These are phyloP conservation scores for Eleutherodactylus coqui DNA, from an alignment of 2,797 vertebrate species.

Conservation along the genomic window DNA sequence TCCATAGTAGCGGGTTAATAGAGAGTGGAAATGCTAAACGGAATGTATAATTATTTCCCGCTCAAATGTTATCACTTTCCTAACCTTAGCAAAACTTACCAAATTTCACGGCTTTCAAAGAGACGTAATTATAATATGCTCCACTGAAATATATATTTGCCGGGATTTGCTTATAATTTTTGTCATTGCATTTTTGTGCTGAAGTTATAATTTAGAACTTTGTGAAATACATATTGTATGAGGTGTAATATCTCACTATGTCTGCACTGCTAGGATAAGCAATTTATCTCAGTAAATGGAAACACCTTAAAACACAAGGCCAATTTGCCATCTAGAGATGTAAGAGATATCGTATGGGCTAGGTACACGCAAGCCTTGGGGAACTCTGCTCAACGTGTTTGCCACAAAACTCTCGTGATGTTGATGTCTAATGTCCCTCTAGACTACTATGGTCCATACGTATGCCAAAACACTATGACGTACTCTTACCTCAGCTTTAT, in stretches of 20 bases:
- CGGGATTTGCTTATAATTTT: background rate
- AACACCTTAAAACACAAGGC: background rate
- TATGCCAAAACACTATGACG: no score
- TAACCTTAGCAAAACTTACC: slow-evolving; percentile 12
- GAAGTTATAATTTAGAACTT: background rate
- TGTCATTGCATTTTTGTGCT: background rate
- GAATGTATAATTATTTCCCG: slow-evolving; percentile 52
- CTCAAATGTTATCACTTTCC: slow-evolving; percentile 32
- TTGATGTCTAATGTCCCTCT: no score
- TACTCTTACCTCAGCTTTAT: no score
- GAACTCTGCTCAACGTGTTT: no score
- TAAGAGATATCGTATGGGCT: background rate
- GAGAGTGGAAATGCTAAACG: slow-evolving; percentile 43
- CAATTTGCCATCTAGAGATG: background rate
- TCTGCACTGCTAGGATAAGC: background rate
- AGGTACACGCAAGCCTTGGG: no score
- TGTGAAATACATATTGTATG: background rate
- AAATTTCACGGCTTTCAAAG: slow-evolving; percentile 9
- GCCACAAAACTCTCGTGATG: no score
- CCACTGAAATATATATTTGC: slow-evolving; percentile 8
- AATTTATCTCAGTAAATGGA: background rate
- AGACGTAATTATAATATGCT: slow-evolving; percentile 5
- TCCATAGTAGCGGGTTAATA: slow-evolving; percentile 59
- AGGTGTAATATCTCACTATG: background rate
- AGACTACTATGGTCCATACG: no score